Base-by-base conservation (phyloP, 2,888 invertebrate species). In the Drosophila tripunctata region DNA sequence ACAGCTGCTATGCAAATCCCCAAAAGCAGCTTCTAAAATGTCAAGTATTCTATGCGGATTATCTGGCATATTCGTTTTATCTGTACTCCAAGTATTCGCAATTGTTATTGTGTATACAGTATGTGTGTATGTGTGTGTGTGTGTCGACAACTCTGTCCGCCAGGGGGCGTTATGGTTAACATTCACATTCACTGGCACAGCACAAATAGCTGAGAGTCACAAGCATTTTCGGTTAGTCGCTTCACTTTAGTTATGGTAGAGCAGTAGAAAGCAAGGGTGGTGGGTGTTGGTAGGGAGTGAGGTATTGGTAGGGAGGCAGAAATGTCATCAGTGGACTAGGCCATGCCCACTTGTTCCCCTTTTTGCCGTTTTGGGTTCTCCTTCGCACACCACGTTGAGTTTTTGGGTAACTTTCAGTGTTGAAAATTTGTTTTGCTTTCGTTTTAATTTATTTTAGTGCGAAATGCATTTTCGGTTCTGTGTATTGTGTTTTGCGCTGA, bases 401-500 rank as follows among this genome's bases (percentile, higher is more conserved):
- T 77, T 80, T 78, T 57, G 60, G 65, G 66, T 61, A 72, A 74
- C 67, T 72, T 77, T 66, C 63, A 47, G 57, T 58, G 74, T 43
- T 54, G 24, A 74, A 68, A 79, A 82, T 79, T 79, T 74, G 82
- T 61, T 82, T 78, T 68, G 79, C 79, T 82, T 79, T 80, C 79
- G 67, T 82, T 76, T 79, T 79, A 80, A 80, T 80, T 82, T 80
- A 80, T 82, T 80, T 82, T 69, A 82, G 71, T 69, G 71, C 67
- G 63, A 82, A 82, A 76, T 82, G 79, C 71, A 79, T 74, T 76
- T 82, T 65, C 38, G 66, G 66, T 31, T 31, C 50, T 61, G 7
- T 21, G 33, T 41, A 33, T 65, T 56, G 48, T 47, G 40, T 55
- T 64, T 66, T 58, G 73, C 55, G 54, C 51, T 66, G 68, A 77